Evolutionary conservation across 2,113 vertebrate species (phyloP), one percentile per base, ranked within the genome.

Genomic region (Terrapene triunguis): DNA sequence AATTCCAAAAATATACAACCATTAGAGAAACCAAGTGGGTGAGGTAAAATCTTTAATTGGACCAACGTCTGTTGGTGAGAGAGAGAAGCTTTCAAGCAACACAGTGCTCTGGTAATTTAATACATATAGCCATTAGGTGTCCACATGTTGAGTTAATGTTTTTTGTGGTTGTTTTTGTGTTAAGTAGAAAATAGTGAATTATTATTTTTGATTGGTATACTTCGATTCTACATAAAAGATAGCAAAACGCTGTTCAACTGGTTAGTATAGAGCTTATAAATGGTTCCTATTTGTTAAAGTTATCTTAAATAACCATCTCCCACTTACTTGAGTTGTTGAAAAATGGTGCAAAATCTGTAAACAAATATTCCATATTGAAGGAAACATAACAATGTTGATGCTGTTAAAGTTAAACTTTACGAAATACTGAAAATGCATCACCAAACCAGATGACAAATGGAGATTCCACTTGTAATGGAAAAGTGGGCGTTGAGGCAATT

Each of bases 271-370:
- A 96, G 93, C 87, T 97, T 94, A 96, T 81, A 90, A 94, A 87
- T 96, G 90, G 90, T 94, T 97, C 98, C 96, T 97, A 72, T 80
- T 93, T 83, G 92, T 92, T 81, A 54, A 92, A 92, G 98, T 99
- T 99, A 99, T 98, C 96, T 98, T 94, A 90, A 87, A 94, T 85
- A 96, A 96, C 95, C 98, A 93, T 90, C 94, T 97, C 93, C 88
- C 98, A 99, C 99, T 99, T 99, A 99, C 99, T 98, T 99, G 98
- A 97, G 98, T 93, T 98, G 98, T 92, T 99, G 98, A 99, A 98
- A 98, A 99, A 98, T 97, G 98, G 98, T 87, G 98, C 95, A 98
- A 97, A 98, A 99, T 98, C 99, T 99, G 99, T 97, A 99, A 99
- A 98, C 97, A 99, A 99, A 99, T 96, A 98, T 98, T 98, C 97